Conservation (phyloP, 2,888 invertebrate species). For the Halictus ligatus region DNA sequence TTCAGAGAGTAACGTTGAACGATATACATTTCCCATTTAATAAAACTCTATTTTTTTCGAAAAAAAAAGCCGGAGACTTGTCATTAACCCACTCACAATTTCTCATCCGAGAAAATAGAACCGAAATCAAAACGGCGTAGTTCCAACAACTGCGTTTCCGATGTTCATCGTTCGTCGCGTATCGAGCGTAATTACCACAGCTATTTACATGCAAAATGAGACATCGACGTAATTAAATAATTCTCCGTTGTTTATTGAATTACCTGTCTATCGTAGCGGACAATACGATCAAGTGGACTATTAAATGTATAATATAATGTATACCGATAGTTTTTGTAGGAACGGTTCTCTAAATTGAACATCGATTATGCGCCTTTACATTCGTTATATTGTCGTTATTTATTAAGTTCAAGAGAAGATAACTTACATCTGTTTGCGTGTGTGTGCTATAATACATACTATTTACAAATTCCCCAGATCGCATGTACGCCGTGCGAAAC, state of each 20-base stretch:
- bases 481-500: conserved; percentile 30
- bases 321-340: conserved; percentile 34
- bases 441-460: conserved; percentile 79
- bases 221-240: conserved; percentile 19
- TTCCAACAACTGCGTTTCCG: background rate
- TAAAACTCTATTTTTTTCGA: conserved; percentile 50
- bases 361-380: conserved; percentile 53
- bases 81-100: background rate
- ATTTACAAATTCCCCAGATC: conserved; percentile 75
- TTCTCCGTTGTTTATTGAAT: conserved; percentile 40
- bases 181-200: background rate
- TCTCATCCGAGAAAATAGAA: background rate
- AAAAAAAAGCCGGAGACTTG: background rate
- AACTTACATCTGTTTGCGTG: conserved; percentile 77
- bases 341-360: conserved; percentile 47
- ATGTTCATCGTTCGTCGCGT: background rate
- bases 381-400: conserved; percentile 81
- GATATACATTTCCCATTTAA: conserved; percentile 52
- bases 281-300: conserved; percentile 24
- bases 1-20: conserved; percentile 38
- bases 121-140: background rate
- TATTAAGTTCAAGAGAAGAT: conserved; percentile 81
- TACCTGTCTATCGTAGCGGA: conserved; percentile 31
- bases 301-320: background rate
- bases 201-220: conserved; percentile 21